These are phyloP conservation scores for Gymnobelideus leadbeateri DNA, from an alignment of 2,113 vertebrate species.

Conservation along the genomic window DNA sequence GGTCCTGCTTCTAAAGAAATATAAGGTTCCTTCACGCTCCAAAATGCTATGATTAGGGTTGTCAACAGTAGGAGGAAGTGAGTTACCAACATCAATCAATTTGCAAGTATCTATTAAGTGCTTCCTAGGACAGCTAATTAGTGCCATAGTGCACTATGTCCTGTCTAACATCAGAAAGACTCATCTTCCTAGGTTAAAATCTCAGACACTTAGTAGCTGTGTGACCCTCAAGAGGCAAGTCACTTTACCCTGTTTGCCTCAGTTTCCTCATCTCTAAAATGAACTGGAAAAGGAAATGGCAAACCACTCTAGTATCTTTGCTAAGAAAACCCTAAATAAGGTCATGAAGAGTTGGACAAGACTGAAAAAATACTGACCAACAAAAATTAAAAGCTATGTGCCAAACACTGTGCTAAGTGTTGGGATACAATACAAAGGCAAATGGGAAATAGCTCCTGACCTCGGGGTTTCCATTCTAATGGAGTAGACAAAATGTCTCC, in stretches of 20 bases:
- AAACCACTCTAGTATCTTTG: not conserved
- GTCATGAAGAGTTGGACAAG: too few species aligned
- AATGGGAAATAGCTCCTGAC: not conserved
- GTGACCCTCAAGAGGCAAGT: not conserved
- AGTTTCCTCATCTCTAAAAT: not conserved
- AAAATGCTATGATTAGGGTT: not conserved
- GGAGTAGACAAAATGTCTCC: not conserved
- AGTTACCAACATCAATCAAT: not conserved
- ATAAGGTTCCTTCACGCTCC: not conserved
- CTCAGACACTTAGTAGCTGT: not conserved
- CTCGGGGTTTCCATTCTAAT: not conserved
- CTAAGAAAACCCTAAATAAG: too few species aligned
- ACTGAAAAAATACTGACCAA: too few species aligned
- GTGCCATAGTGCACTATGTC: not conserved
- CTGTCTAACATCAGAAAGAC: not conserved
- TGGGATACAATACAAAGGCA: not conserved
- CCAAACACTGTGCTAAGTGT: not conserved
- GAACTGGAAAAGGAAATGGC: not conserved
- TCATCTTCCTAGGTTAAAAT: not conserved
- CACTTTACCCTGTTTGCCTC: not conserved
- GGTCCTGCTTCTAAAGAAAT: not conserved
- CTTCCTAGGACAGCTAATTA: not conserved
- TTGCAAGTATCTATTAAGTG: not conserved
- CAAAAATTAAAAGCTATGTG: not conserved
- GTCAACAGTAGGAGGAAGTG: not conserved